Evolutionary conservation across 92 coral and sea anemone species (phyloP), one percentile per base, ranked within the genome.

Genomic region (Phenganax marumi): DNA sequence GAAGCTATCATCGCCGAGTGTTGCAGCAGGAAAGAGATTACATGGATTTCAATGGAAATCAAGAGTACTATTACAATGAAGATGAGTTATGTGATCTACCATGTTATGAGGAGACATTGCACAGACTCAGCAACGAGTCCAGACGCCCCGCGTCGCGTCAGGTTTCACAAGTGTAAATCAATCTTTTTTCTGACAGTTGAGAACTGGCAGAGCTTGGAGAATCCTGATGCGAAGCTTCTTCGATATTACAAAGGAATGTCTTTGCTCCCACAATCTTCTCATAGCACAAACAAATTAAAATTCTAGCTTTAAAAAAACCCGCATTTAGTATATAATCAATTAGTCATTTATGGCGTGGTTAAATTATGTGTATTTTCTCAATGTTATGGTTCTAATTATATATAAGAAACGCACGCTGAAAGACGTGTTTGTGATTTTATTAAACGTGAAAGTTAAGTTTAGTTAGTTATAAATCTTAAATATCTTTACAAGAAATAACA

Each of bases 81-180:
- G 56, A 11, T n/a, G 10, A 72, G 16, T n/a, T 55, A 8, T 26
- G 58, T 24, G 60, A 50, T 72, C 18, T 47, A 25, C 77, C 77
- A 2, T 47, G 77, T 55, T 72, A 72, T 14, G 77, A 47, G 77
- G 77, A 72, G 50, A 72, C 56, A 49, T 72, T 72, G 77, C 77
- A 52, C 47, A 19, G 77, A 11, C 39, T 72, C 26, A 55, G 56
- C 19, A 72, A 25, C 12, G 77, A 72, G 18, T 7, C 72, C 10
- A 72, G 77, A 52, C 75, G 52, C 18, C 33, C 60, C 19, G 56
- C 60, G 60, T 16, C 77, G 77, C 77, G 77, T 48, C 77, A 72
- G 8, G 77, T 72, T 47, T 72, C 77, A 50, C 77, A 72, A 22
- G 77, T 72, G 55, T 72, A 72, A 72, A 52, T 50, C 10, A 66